A percentile compares a stretch with the other conserved stretches of the same genome.
Conservation (phyloP, 1,140 invertebrate genomes). For the Nephotettix cincticeps region DNA sequence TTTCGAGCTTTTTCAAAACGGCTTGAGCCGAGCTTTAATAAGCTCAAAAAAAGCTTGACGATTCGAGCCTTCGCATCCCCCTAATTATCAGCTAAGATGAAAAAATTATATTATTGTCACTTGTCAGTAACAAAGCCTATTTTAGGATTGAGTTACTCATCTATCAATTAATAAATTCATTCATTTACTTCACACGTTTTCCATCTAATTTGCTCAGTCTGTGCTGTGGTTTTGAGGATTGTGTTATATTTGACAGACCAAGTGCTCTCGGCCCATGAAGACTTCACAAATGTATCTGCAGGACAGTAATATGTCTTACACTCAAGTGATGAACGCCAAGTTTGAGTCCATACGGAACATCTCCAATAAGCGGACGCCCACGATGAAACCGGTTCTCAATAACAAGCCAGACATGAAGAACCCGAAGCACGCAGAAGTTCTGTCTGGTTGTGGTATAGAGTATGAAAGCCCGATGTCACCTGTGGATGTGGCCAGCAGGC, state of each 20-base stretch:
- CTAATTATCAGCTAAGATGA: too few species aligned
- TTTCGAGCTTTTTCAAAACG: too few species aligned
- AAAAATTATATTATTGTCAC: too few species aligned
- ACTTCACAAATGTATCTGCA: conserved; percentile 79
- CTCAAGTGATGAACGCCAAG: conserved; percentile 65
- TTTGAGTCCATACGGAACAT: conserved; percentile 80
- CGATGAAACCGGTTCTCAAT: conserved; percentile 68
- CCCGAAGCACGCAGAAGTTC: conserved; percentile 78
- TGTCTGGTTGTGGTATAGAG: conserved; percentile 80
- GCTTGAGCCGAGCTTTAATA: too few species aligned
- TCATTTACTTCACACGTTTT: too few species aligned
- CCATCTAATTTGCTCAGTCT: too few species aligned
- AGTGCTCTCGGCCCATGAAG: conserved; percentile 69
- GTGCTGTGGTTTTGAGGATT: too few species aligned
- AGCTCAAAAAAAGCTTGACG: too few species aligned
- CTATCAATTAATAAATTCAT: too few species aligned
- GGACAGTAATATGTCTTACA: conserved; percentile 80
- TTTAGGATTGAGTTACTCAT: too few species aligned
- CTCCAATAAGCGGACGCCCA: conserved; percentile 65
- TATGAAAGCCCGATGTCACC: conserved; percentile 84
- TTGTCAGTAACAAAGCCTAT: too few species aligned
- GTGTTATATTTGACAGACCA: conserved; percentile 53
- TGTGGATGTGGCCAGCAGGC: conserved; percentile 76
- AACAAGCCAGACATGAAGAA: conserved; percentile 69
- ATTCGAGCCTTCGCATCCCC: too few species aligned